These are phyloP conservation scores for Colius striatus DNA, from an alignment of 2,113 vertebrate genomes.

Conservation along the genomic window DNA sequence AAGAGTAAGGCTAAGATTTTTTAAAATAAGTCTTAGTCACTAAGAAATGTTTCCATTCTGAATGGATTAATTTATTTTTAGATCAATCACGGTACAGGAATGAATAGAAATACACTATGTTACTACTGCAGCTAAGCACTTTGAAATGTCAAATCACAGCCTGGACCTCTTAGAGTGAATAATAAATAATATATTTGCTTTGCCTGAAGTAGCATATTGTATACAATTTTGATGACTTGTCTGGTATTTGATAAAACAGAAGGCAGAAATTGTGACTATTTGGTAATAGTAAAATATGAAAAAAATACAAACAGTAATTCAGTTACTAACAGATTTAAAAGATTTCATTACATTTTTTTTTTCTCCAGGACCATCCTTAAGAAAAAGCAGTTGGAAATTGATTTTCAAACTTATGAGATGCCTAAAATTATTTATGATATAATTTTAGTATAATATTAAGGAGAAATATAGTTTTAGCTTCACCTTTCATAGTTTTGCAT, in stretches of 20 bases:
- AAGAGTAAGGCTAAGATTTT: background rate
- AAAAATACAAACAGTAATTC: background rate
- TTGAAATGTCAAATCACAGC: conserved; percentile 41
- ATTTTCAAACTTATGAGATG: background rate
- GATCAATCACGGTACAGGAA: background rate
- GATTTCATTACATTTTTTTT: background rate
- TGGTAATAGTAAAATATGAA: background rate
- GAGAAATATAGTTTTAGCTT: background rate
- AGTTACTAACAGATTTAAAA: background rate
- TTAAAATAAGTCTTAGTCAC: background rate
- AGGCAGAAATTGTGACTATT: background rate
- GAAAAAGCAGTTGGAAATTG: background rate
- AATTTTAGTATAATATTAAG: background rate
- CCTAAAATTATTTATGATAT: background rate
- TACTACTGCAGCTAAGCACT: background rate
- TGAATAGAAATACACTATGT: background rate
- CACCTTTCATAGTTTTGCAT: background rate
- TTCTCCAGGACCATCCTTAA: background rate
- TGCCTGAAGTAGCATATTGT: background rate
- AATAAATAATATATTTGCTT: conserved; percentile 29
- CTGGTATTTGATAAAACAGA: background rate
- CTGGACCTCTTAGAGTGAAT: background rate
- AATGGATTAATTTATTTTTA: background rate
- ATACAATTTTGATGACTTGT: background rate
- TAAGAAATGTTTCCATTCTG: background rate